These are phyloP conservation scores for Tinamus guttatus DNA, from an alignment of 2,113 vertebrate species.

Conservation along the genomic window DNA sequence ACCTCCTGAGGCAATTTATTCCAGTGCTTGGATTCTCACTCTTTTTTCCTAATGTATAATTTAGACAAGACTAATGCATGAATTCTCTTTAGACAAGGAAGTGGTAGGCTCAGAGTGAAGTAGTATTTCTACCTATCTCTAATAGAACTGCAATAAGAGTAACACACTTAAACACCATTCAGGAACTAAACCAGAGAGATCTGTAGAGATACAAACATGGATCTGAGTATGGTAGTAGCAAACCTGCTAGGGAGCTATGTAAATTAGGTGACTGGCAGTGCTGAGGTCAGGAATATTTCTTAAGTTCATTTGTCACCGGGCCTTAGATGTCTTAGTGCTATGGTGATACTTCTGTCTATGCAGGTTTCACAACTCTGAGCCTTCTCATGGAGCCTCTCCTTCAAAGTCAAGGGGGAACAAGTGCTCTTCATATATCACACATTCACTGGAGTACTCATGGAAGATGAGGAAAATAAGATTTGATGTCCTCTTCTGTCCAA, in stretches of 20 bases:
- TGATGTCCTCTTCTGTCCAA: not conserved
- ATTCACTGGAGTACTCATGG: not conserved
- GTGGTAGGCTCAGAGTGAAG: not conserved
- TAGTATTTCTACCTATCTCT: not conserved
- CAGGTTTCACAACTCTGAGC: not conserved
- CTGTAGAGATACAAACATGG: not conserved
- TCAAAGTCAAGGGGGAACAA: not conserved
- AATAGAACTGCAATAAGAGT: not conserved
- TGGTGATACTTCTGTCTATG: not conserved
- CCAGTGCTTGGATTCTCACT: not conserved
- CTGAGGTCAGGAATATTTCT: not conserved
- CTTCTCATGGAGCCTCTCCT: not conserved
- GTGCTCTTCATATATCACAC: not conserved
- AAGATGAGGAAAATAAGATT: not conserved
- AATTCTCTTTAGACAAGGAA: constrained; percentile 5
- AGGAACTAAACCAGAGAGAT: not conserved
- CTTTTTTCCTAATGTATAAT: not conserved
- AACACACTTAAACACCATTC: not conserved
- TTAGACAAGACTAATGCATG: not conserved
- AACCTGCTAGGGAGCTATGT: not conserved
- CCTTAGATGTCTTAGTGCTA: not conserved
- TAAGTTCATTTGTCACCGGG: not conserved
- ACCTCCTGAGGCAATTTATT: constrained; percentile 18
- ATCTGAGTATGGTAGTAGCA: not conserved
- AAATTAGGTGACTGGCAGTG: not conserved